Evolutionary conservation across 2,797 vertebrate species (phyloP), one percentile per base, ranked within the genome.

Genomic region (Odontamblyopus rebecca): DNA sequence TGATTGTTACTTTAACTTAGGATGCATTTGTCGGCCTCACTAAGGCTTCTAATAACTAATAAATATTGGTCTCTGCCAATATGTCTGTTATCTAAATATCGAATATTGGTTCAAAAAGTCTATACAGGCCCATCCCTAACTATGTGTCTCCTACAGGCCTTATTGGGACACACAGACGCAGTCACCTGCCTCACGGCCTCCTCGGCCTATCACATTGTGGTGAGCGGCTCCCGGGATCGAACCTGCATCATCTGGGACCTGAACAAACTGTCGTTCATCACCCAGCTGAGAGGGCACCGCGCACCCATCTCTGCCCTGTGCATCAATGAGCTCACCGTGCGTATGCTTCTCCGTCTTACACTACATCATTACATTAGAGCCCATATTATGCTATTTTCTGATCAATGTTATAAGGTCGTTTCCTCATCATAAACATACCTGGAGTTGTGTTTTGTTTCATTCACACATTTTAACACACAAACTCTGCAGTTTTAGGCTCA

Each of bases 161-260:
- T 99, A 19, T 94, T 98, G 38, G 98, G 98, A 73, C 98, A 99
- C 90, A 99, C 97, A 0, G 98, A 99, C 5, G 95, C 95, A 0
- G 96, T 99, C 5, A 99, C 97, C 0, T 99, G 97, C 61, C 82
- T 98, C 64, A 99, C 96, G 0, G 96, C 97, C 0, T 99, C 98
- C 0, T 90, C 97, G 1, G 95, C 98, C 1, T 99, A 99, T 84
- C 98, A 98, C 91, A 99, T 99, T 0, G 93, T 99, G 0, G 97
- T 99, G 71, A 99, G 97, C 0, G 98, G 98, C 30, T 99, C 98
- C 0, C 93, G 97, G 13, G 98, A 99, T 80, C 95, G 97, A 54
- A 99, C 98, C 78, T 99, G 98, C 91, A 99, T 99, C 93, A 95
- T 99, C 82, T 99, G 98, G 98, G 98, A 99, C 81, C 92, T 99